Percentiles rank a stretch among this genome's conserved stretches.
Evolutionary conservation across 2,888 invertebrate genomes (phyloP).

Genomic region (Frankliniella fusca): DNA sequence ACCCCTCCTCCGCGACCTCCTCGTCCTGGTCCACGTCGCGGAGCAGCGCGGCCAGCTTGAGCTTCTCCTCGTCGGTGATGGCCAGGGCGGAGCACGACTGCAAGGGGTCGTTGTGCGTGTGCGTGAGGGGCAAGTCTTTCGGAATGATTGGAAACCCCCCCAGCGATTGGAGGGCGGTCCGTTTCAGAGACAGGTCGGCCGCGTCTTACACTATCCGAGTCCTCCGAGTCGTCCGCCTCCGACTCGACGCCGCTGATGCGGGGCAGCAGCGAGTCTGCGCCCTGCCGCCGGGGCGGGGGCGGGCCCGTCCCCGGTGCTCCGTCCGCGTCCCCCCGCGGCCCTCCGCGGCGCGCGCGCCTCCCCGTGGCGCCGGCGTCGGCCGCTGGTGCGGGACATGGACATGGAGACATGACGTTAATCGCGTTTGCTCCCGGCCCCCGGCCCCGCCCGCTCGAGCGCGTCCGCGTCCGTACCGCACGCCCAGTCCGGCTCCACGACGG

Average conservation of each 20-base stretch:
- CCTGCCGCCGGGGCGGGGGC: background rate
- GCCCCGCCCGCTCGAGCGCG: background rate
- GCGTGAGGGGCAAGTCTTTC: background rate
- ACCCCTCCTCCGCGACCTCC: background rate
- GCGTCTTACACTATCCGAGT: background rate
- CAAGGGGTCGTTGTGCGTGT: background rate
- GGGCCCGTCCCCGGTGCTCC: too few species aligned
- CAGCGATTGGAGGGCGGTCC: too few species aligned
- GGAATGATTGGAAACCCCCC: too few species aligned
- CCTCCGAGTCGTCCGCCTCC: background rate
- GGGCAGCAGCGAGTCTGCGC: background rate
- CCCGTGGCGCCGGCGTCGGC: too few species aligned
- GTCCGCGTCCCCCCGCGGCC: too few species aligned
- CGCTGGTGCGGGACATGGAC: too few species aligned
- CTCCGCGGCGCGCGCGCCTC: too few species aligned
- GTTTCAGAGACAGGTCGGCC: too few species aligned
- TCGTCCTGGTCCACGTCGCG: background rate
- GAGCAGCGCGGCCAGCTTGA: conserved; percentile 9
- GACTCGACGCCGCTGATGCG: background rate
- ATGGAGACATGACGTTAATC: too few species aligned
- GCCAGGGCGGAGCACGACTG: background rate
- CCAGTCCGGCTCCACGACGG: background rate
- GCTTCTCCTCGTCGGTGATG: conserved; percentile 21
- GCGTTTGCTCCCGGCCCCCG: background rate
- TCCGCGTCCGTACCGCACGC: too few species aligned